phyloP scores from a whole-genome alignment of 1,140 invertebrate species.

The Nasonia longicornis region DNA sequence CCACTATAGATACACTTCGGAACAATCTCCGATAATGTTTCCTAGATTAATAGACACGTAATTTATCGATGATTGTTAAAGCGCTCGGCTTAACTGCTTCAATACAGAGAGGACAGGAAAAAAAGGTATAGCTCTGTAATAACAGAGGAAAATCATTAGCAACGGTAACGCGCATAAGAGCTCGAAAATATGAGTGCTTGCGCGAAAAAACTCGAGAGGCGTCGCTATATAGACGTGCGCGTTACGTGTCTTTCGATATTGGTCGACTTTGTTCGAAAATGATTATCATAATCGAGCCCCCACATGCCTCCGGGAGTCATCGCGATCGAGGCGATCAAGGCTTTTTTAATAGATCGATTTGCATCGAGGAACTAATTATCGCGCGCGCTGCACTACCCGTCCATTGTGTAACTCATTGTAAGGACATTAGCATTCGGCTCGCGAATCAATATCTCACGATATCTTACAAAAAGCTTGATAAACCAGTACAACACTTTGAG shows the following conservation, averaged over 20 bases:
- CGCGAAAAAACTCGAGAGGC: not conserved
- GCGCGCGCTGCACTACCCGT: constrained; percentile 3
- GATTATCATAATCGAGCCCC: constrained; percentile 62
- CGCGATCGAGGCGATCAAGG: constrained; percentile 53
- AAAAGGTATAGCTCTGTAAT: not conserved
- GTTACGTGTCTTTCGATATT: not conserved
- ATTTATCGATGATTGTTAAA: constrained; percentile 15
- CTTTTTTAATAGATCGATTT: constrained; percentile 58
- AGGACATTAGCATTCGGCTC: constrained; percentile 52
- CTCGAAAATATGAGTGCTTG: not conserved
- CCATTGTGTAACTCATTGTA: constrained; percentile 55
- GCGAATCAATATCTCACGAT: constrained; percentile 42
- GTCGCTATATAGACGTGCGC: no score
- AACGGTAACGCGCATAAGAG: constrained; percentile 17
- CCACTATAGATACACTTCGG: not conserved
- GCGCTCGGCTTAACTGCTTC: constrained; percentile 49
- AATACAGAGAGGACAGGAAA: constrained; percentile 6
- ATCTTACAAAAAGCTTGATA: constrained; percentile 29
- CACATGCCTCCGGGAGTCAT: constrained; percentile 47
- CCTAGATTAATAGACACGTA: constrained; percentile 15
- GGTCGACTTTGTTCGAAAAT: constrained; percentile 48
- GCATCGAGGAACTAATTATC: constrained; percentile 61
- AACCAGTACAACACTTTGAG: not conserved
- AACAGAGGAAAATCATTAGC: constrained; percentile 27
- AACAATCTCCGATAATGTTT: constrained; percentile 28